Evolutionary conservation across 1,140 invertebrate genomes (phyloP).

Genomic region (Conus betulinus): DNA sequence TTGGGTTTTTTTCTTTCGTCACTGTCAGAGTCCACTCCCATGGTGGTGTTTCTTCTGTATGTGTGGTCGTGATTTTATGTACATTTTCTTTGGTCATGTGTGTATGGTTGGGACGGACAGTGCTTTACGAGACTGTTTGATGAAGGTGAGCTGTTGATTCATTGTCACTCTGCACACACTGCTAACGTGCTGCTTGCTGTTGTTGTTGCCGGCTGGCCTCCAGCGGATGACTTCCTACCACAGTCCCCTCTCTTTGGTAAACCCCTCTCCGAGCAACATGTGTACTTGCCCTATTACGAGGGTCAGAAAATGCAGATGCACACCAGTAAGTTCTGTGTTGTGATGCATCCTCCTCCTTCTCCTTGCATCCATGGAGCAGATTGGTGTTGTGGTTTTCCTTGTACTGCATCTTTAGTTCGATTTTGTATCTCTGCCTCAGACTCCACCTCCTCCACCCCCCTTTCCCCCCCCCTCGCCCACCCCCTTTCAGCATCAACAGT

Average conservation of each 20-base stretch:
- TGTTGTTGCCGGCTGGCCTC: background rate
- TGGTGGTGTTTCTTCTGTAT: too few species aligned
- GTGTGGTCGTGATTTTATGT: too few species aligned
- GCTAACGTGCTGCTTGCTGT: background rate
- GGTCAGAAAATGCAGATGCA: constrained; percentile 82
- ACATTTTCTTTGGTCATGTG: background rate
- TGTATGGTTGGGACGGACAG: background rate
- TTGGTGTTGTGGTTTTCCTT: constrained; percentile 31
- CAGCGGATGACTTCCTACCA: constrained; percentile 82
- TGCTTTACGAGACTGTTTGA: background rate
- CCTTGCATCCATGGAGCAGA: background rate
- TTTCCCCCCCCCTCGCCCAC: too few species aligned
- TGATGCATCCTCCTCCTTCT: background rate
- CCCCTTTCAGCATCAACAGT: too few species aligned
- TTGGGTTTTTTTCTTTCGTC: too few species aligned
- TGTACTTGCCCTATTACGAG: constrained; percentile 87
- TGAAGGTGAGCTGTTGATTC: background rate
- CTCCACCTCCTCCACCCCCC: background rate
- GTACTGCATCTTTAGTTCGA: background rate
- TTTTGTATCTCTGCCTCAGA: background rate
- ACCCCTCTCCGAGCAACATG: constrained; percentile 85
- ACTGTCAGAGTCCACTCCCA: too few species aligned
- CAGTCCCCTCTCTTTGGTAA: constrained; percentile 79
- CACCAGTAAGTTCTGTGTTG: constrained; percentile 82
- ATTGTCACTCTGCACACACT: background rate